A percentile compares a stretch with the other conserved stretches of the same genome.
phyloP scores from a whole-genome alignment of 2,113 vertebrate species.

The Pangasianodon hypophthalmus region DNA sequence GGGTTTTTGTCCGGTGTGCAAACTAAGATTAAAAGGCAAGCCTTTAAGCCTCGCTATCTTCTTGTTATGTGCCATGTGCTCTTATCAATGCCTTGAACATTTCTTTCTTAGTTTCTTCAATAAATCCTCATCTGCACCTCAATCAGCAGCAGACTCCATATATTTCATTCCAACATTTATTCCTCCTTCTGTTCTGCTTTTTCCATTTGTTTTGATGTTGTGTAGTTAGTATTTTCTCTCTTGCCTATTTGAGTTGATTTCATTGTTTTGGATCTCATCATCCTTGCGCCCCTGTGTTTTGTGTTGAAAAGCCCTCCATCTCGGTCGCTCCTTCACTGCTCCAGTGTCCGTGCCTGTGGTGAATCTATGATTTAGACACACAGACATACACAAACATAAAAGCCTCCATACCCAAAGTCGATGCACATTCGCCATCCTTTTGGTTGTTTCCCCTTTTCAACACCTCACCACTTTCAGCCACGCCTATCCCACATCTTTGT shows the following conservation, averaged over 20 bases:
- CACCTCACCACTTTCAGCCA: slow-evolving; percentile 60
- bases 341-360: slow-evolving; percentile 68
- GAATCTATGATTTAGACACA: slow-evolving; percentile 65
- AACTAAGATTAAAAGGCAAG: slow-evolving; percentile 29
- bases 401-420: slow-evolving; percentile 70
- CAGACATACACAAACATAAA: slow-evolving; percentile 46
- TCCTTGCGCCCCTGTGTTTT: slow-evolving; percentile 39
- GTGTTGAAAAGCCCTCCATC: slow-evolving; percentile 56
- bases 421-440: slow-evolving; percentile 72
- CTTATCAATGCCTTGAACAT: slow-evolving; percentile 44
- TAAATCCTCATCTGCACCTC: slow-evolving; percentile 41
- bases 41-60: slow-evolving; percentile 28
- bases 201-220: slow-evolving; percentile 34
- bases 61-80: slow-evolving; percentile 45
- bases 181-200: slow-evolving; percentile 43
- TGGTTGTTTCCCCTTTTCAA: slow-evolving; percentile 67
- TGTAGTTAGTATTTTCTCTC: slow-evolving; percentile 16
- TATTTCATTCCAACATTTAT: slow-evolving; percentile 28
- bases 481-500: slow-evolving; percentile 57
- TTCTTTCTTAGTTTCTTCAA: slow-evolving; percentile 38
- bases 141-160: slow-evolving; percentile 30
- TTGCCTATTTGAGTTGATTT: slow-evolving; percentile 35
- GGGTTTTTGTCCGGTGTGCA: slow-evolving; percentile 2
- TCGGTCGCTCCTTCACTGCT: slow-evolving; percentile 59
- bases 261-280: slow-evolving; percentile 53